Evolutionary conservation across 2,113 vertebrate genomes (phyloP), one percentile per base, ranked within the genome.

Genomic region (Atherinomorus stipes): DNA sequence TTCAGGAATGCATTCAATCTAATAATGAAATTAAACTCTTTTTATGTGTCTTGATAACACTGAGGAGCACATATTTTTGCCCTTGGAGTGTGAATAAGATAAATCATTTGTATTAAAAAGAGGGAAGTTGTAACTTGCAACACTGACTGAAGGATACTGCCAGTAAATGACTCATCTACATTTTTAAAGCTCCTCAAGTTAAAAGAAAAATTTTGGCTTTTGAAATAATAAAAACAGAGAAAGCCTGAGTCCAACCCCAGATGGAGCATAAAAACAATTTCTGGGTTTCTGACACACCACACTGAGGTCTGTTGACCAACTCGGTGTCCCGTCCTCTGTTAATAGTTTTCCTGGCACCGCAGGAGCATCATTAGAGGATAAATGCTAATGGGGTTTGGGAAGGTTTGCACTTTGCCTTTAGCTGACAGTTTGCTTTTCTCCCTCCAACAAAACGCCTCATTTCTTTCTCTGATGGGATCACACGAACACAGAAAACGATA

Each of bases 341-440:
- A 61, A 77, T 38, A 62, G 66, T 58, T 75, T 45, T 59, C 12
- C 67, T 42, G 38, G 28, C 34, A 23, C 53, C 62, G 70, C 67
- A 49, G 1, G 7, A 57, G 62, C 47, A 58, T 61, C 57, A 74
- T 74, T 74, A 61, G 40, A 37, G 44, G 45, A 62, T 38, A 71
- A 85, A 80, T 76, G 52, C 59, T 82, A 83, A 78, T 44, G 26
- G 40, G 3, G 57, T 80, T 54, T 38, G 61, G 75, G 67, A 59
- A 74, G 60, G 44, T 56, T 65, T 72, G 76, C 77, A 37, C 65
- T 56, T 58, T 4, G 60, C 76, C 76, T 80, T 47, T 53, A 70
- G 72, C 63, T 70, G 49, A 65, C 54, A 56, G 13, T 70, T 74
- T 70, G 28, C 58, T 13, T 44, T 52, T 50, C 47, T 23, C 45